phyloP scores from a whole-genome alignment of 2,113 vertebrate species.

The Benthochromis sp. region DNA sequence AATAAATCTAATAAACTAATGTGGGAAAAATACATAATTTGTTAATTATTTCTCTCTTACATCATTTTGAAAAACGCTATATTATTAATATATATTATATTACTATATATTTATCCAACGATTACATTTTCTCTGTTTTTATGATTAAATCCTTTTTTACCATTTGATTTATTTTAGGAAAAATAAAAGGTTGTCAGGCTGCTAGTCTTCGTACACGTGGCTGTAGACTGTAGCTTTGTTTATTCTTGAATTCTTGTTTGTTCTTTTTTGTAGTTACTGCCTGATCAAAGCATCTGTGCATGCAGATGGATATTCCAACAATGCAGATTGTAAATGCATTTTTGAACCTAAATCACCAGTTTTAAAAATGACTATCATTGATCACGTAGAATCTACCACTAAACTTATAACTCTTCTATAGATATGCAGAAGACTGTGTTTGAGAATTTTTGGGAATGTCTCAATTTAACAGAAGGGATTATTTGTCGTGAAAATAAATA shows the following conservation, averaged over 20 bases:
- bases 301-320: background rate
- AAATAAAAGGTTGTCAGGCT: background rate
- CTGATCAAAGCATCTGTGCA: background rate
- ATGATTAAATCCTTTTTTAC: background rate
- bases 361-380: background rate
- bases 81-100: background rate
- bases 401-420: background rate
- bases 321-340: rapidly evolving
- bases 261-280: background rate
- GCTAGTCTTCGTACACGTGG: background rate
- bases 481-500: background rate
- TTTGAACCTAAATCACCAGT: background rate
- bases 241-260: background rate
- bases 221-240: background rate
- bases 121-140: background rate
- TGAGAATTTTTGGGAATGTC: background rate
- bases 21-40: background rate
- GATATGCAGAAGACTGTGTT: rapidly evolving
- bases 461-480: background rate
- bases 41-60: background rate
- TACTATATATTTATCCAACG: rapidly evolving
- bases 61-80: rapidly evolving
- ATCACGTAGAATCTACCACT: background rate
- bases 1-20: background rate
- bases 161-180: background rate